Base-by-base conservation (phyloP, 2,888 invertebrate species). In the Panzeria rudis region DNA sequence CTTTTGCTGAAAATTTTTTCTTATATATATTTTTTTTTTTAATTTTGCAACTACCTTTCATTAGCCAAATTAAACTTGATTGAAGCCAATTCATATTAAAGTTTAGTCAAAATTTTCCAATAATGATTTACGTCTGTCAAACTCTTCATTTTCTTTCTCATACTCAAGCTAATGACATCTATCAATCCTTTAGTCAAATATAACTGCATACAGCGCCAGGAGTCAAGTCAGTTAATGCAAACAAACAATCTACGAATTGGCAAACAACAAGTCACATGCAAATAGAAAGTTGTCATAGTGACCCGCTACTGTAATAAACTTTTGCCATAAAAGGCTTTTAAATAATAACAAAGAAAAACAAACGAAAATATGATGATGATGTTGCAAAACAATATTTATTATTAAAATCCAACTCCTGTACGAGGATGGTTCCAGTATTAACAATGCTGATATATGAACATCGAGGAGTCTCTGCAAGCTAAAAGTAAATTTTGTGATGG, bases 251-350 rank as follows among this genome's bases (percentile, higher is more conserved):
- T 20, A 54, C 38, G 0, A 69, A 32, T 32, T 59, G 72, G 47
- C 35, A 73, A 20, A 15, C 15, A 73, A 50, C 20, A 69, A 69
- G 8, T 11, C 38, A 29, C 44, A 84, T 81, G 84, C 81, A 82
- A 85, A 85, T 85, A 85, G 84, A 85, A 85, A 82, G 84, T 82
- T 82, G 84, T 82, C 81, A 85, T 75, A 82, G 78, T 85, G 84
- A 85, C 84, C 81, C 75, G 81, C 81, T 85, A 75, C 81, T 75
- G 84, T 75, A 78, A 85, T 78, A 85, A 85, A 85, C 69, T 75
- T 56, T 50, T 59, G 32, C 76, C 80, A 72, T 62, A 79, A 62
- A 79, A 66, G 66, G 59, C 23, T 41, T 17, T 44, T 6, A 44
- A 35, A 13, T 47, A 59, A 62, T 25, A 79, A 56, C 35, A 5